Base-by-base conservation (phyloP, 1,140 invertebrate genomes). In the Pseudomyrmex dendroicus region DNA sequence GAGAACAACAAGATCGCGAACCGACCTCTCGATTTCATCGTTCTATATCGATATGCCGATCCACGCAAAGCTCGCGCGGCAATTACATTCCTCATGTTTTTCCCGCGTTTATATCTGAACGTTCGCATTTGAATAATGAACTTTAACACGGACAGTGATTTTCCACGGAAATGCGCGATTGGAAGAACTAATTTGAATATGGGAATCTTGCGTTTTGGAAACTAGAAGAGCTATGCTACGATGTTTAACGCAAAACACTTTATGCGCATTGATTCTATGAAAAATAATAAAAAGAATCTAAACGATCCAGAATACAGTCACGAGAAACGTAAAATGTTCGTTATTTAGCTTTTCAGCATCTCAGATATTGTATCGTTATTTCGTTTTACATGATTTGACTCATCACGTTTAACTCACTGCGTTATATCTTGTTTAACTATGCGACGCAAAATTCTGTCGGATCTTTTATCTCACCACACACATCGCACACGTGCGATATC, bases 21-120 rank as follows among this genome's bases (percentile, higher is more conserved):
- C 1, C 54, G 76, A 59, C 44, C 54, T 80, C 20, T 20, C 66
- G 10, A 80, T 70, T 61, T 70, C 54, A 78, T 80, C 66, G 54
- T 61, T 70, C 25, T 1, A 59, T 15, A 70, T 80, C 4, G 44
- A 80, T 59, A 61, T 1, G 62, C 66, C 13, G n/a, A 57, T 46
- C 0, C 63, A 56, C 13, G 35, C 25, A 4, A 25, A 4, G 3
- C 46, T 52, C 15, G 13, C 17, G 15, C 64, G 17, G 15, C 35
- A 9, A 15, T 22, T 52, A 9, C 13, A 67, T 22, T 20, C 17
- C 50, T 35, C 35, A 7, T 35, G 20, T 9, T 44, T 67, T 62
- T 61, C 13, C 35, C 35, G 35, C 44, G 25, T 22, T 68, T 68
- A 68, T 50, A 5, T n/a, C n/a, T 13, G 10, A 70, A 25, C 50